Conservation (phyloP, 2,797 vertebrate species). For the Zalophus californianus region DNA sequence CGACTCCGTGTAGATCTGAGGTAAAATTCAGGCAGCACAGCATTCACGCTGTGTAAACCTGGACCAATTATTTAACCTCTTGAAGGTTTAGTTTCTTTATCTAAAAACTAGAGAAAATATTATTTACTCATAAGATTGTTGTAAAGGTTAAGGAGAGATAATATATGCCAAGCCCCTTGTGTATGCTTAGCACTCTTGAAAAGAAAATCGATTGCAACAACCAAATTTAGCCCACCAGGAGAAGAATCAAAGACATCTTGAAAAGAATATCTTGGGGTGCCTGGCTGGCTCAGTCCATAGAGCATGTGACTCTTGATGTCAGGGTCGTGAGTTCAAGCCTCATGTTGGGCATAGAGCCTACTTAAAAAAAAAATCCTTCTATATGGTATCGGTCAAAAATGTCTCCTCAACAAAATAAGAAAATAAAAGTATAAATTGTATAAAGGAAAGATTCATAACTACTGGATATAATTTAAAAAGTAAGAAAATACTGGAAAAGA, state of each 20-base stretch:
- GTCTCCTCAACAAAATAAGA: neutral
- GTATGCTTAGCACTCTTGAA: neutral
- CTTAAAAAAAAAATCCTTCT: neutral
- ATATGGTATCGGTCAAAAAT: neutral
- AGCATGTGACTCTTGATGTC: neutral
- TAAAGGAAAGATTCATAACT: neutral
- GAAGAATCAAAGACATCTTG: neutral
- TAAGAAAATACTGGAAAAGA: neutral
- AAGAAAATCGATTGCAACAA: neutral
- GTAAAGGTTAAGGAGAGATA: conserved; percentile 1
- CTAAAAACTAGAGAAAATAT: neutral
- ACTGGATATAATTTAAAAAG: neutral
- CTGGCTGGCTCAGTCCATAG: neutral
- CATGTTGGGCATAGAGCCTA: neutral
- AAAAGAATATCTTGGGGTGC: neutral
- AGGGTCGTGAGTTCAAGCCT: neutral
- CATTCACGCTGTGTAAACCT: neutral
- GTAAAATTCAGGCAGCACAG: neutral
- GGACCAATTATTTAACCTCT: neutral
- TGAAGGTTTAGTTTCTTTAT: neutral
- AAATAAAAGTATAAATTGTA: neutral
- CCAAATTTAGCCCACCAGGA: neutral
- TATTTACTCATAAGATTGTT: neutral
- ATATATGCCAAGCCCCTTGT: neutral
- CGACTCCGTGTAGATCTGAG: neutral